Evolutionary conservation across 1,140 invertebrate genomes (phyloP), one percentile per base, ranked within the genome.

Genomic region (Chrysoperla carnea): DNA sequence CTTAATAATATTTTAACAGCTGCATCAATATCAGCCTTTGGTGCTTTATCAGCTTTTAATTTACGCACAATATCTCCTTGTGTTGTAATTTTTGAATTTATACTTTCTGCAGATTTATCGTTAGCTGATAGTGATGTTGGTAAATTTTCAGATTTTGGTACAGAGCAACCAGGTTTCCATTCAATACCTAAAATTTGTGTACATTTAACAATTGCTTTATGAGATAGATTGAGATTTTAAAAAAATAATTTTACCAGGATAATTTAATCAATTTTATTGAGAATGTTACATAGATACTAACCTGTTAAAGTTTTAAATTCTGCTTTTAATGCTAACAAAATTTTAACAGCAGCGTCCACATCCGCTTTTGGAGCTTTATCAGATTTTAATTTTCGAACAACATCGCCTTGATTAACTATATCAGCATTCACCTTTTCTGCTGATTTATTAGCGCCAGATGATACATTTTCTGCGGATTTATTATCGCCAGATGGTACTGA

Each of bases 51-150:
- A 6, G 66, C 43, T 61, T 86, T 85, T 4, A 84, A 57, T 39
- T 81, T 68, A 44, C 84, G 61, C 0, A 88, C 72, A 47, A 74
- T 66, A 41, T 84, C 75, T 0, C 83, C 83, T 56, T 86, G 76
- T 23, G 61, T 57, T n/a, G 56, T 52, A 36, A 79, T 69, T 60
- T 67, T 59, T 6, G 27, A 37, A 29, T 46, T 50, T 29, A 58
- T 28, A 12, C 31, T 29, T 36, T 49, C 46, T 44, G 47, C 33
- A 40, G 40, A 23, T 3, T 5, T 23, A 23, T 5, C 2, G 5
- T 23, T 23, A 23, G 2, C 5, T 23, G 17, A 23, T 23, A 5
- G 17, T 2, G 17, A 5, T 2, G 17, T 23, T 23, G 17, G 17
- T 23, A 23, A 3, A 23, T 23, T 23, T 23, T 23, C 17, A 3